These are phyloP conservation scores for Oscheius sp. DNA, from an alignment of 2,888 invertebrate species.

Conservation along the genomic window DNA sequence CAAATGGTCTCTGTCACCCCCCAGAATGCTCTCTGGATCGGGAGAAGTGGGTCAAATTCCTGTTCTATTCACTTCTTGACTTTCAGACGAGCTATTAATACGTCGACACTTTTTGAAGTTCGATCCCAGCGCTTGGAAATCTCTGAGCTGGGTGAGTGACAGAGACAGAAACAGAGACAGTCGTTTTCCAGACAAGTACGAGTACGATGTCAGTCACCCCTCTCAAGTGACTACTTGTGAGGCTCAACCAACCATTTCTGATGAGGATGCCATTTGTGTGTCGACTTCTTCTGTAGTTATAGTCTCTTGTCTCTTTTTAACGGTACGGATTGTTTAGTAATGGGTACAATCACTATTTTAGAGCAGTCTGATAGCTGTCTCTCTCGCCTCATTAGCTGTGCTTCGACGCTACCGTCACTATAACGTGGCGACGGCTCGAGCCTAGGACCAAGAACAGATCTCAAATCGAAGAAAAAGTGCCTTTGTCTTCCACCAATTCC, in stretches of 20 bases:
- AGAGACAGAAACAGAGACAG: too few relatives aligned
- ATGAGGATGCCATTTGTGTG: conserved; percentile 20
- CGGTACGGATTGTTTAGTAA: neutral
- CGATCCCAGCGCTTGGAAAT: conserved; percentile 54
- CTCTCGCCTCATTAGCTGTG: conserved; percentile 21
- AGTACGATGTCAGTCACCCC: neutral
- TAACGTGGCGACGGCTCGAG: conserved; percentile 23
- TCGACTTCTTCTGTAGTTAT: conserved; percentile 18
- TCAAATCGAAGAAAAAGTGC: conserved; percentile 24
- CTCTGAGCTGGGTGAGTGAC: conserved; percentile 42
- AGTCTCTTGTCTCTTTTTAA: conserved; percentile 7
- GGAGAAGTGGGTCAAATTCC: neutral
- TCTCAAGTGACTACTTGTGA: conserved; percentile 20
- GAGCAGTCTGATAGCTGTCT: conserved; percentile 20
- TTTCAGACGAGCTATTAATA: conserved; percentile 30
- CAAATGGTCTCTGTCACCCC: conserved; percentile 8
- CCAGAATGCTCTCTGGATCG: conserved; percentile 20
- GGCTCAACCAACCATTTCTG: conserved; percentile 8
- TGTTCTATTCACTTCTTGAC: neutral
- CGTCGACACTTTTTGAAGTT: conserved; percentile 45
- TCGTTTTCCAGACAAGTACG: conserved; percentile 3
- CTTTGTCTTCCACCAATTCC: conserved; percentile 23
- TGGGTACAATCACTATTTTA: neutral
- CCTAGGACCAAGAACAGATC: neutral
- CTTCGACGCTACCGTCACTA: conserved; percentile 35